A percentile compares a stretch with the other conserved stretches of the same genome.
Evolutionary conservation across 2,888 invertebrate genomes (phyloP).

Genomic region (Achlya flavicornis): DNA sequence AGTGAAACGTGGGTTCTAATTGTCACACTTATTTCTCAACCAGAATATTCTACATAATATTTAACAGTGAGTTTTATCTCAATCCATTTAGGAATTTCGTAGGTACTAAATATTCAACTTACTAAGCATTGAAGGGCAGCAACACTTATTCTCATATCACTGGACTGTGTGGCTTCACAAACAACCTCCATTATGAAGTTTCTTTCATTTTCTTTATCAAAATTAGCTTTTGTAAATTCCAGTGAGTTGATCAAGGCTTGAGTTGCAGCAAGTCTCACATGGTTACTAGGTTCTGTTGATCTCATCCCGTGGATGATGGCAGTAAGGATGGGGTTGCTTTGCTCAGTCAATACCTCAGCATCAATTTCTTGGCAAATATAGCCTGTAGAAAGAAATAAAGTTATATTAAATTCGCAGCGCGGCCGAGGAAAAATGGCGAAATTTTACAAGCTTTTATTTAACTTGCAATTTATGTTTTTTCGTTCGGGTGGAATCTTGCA

Average conservation of each 20-base stretch:
- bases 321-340: constrained; percentile 98
- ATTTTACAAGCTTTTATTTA: no score
- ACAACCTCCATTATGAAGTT: constrained; percentile 99
- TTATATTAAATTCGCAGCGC: no score
- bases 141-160: constrained; percentile 95
- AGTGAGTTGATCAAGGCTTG: constrained; percentile 98
- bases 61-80: no score
- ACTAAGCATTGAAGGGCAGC: constrained; percentile 99
- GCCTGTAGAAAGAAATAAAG: constrained; percentile 48
- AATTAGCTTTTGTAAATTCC: constrained; percentile 99
- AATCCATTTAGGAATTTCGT: no score
- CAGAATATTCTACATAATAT: no score
- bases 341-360: constrained; percentile 94
- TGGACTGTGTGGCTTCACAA: constrained; percentile 98
- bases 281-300: constrained; percentile 94
- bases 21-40: no score
- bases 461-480: no score
- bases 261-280: constrained; percentile 98
- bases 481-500: no score
- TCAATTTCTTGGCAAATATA: constrained; percentile 99
- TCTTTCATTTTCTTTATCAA: constrained; percentile 98
- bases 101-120: constrained; percentile 36
- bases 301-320: constrained; percentile 99
- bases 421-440: no score
- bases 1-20: no score